Evolutionary conservation across 92 coral and sea anemone genomes (phyloP), one percentile per base, ranked within the genome.

Genomic region (Micromussa lordhowensis): DNA sequence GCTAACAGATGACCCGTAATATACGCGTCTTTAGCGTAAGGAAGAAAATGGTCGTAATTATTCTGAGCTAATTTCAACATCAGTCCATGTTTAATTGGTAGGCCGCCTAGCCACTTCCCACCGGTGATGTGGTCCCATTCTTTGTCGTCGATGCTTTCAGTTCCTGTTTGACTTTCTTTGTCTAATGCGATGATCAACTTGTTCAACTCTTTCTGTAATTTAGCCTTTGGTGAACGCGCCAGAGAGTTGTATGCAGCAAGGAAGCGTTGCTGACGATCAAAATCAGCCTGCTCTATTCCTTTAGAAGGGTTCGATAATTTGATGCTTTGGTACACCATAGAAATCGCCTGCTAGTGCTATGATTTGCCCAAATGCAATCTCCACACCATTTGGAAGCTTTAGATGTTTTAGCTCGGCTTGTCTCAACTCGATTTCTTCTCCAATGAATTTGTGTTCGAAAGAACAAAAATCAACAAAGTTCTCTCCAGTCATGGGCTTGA

Each of bases 31-130:
- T 82, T 71, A 15, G 94, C 88, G 26, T 87, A 30, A 14, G 94
- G 94, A 35, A 73, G 85, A 48, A 91, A 91, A 34, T 91, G 94
- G 32, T 91, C 94, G 77, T 59, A 73, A 32, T 91, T 91, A 2
- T 82, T 55, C 32, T 1, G 12, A 29, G 94, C 94, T 17, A 91
- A 35, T 55, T 83, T 77, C 73, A 91, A 15, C 86, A 91, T 88
- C 21, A 77, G 53, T 11, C 91, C 91, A n/a, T 26, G 32, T 14
- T 35, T 22, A 19, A 87, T 18, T 2, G 88, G 94, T 15, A 91
- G 12, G 48, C 79, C 85, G 2, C 81, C 71, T 3, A 68, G 15
- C 91, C 91, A 91, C n/a, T n/a, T 72, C 7, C 90, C 89, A 70
- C 89, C 89, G 18, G 90, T 85, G 30, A 81, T 51, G 22, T 69